A percentile compares a stretch with the other conserved stretches of the same genome.
These are phyloP conservation scores for Orgyia antiqua DNA, from an alignment of 2,888 invertebrate species.

Conservation along the genomic window DNA sequence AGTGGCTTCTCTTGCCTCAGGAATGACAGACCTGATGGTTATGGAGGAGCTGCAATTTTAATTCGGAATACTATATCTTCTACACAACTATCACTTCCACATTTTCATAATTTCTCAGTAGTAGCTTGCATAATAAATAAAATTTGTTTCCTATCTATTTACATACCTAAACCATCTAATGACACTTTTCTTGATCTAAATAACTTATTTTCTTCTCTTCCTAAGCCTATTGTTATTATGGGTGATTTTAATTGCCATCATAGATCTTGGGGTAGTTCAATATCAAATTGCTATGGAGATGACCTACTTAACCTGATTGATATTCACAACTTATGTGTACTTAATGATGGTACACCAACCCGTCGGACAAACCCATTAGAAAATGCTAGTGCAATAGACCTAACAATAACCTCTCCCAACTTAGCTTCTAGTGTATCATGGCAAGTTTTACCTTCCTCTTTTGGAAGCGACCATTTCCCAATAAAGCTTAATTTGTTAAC, in stretches of 20 bases:
- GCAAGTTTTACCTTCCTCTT: not conserved
- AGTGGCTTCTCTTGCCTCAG: not conserved
- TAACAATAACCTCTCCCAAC: not conserved
- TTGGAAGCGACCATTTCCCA: not conserved
- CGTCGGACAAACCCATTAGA: not conserved
- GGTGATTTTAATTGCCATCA: not conserved
- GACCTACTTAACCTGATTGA: not conserved
- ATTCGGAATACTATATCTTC: not conserved
- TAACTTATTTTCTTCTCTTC: not conserved
- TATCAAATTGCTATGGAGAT: not conserved
- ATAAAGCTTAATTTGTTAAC: not conserved
- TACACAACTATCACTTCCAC: not conserved
- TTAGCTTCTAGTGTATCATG: not conserved
- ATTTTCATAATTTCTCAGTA: not conserved
- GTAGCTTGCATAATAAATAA: not conserved
- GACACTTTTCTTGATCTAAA: not conserved
- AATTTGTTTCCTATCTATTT: not conserved
- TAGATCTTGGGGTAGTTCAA: not conserved
- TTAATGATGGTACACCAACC: constrained; percentile 1
- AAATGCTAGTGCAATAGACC: not conserved
- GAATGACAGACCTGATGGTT: constrained; percentile 1
- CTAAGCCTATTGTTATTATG: not conserved
- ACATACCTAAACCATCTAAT: not conserved
- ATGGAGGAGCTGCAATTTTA: not conserved
- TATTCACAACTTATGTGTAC: not conserved